Conservation (phyloP, 2,888 invertebrate species). For the Volucella zonaria region DNA sequence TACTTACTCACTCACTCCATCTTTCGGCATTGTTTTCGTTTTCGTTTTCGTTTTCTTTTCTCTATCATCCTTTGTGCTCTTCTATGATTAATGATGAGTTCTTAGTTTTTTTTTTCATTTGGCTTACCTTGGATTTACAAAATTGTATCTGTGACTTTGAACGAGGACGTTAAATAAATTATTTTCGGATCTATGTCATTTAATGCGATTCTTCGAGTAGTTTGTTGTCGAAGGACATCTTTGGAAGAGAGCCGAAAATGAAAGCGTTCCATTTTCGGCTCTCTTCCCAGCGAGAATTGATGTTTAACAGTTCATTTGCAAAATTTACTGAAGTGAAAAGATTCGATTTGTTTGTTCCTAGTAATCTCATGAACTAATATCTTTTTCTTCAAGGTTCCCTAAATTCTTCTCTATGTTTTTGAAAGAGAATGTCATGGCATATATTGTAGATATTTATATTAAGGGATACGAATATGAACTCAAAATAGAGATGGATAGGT, state of each 20-base stretch:
- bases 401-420: not conserved
- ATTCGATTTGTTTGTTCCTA: not conserved
- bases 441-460: not conserved
- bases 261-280: too few relatives aligned
- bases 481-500: too few relatives aligned
- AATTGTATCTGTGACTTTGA: conserved; percentile 18
- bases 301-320: conserved; percentile 46
- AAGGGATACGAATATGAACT: too few relatives aligned
- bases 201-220: conserved; percentile 2
- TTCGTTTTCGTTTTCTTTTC: not conserved
- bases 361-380: not conserved
- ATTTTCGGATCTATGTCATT: not conserved
- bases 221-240: conserved; percentile 28
- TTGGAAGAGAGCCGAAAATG: conserved; percentile 37
- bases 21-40: not conserved
- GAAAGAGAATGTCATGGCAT: not conserved
- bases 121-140: conserved; percentile 22
- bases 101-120: too few relatives aligned
- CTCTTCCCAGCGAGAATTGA: conserved; percentile 31
- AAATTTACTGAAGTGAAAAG: conserved; percentile 16
- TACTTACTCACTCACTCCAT: not conserved
- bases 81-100: conserved; percentile 49
- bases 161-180: conserved; percentile 37
- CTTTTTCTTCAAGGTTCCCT: not conserved
- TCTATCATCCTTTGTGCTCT: conserved; percentile 12